Percentiles rank a stretch among this genome's conserved stretches.
These are phyloP conservation scores for Alces alces DNA, from an alignment of 2,113 vertebrate species.

Conservation along the genomic window DNA sequence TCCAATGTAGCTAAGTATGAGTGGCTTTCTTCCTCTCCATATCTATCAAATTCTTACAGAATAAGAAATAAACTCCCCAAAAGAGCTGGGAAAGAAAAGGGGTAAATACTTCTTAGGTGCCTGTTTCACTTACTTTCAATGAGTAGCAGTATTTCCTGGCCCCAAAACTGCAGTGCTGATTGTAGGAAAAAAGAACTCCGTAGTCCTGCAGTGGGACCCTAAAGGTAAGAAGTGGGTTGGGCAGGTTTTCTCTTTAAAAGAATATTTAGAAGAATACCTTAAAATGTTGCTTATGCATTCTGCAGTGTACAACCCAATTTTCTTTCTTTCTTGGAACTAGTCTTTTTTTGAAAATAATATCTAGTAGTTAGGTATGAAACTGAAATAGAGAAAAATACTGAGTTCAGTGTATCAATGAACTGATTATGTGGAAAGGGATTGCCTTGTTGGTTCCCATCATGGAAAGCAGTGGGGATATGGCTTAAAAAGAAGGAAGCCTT, in stretches of 20 bases:
- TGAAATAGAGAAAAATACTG: constrained; percentile 12
- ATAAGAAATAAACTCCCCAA: neutral
- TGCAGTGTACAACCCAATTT: neutral
- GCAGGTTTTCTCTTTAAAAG: constrained; percentile 30
- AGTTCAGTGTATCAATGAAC: neutral
- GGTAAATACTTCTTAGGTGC: neutral
- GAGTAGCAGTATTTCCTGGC: neutral
- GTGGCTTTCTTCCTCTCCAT: neutral
- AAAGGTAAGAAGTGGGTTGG: neutral
- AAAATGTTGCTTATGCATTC: constrained; percentile 29
- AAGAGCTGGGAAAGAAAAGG: neutral
- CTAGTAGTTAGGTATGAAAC: neutral
- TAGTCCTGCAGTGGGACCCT: neutral
- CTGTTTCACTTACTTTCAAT: neutral
- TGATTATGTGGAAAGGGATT: neutral
- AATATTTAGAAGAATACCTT: neutral
- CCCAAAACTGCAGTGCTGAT: neutral
- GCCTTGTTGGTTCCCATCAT: constrained; percentile 8
- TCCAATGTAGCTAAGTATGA: neutral
- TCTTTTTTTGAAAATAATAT: constrained; percentile 29
- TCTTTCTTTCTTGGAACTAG: constrained; percentile 8
- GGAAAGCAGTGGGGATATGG: neutral
- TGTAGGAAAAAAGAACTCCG: neutral
- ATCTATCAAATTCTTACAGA: neutral
- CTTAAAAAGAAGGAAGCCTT: neutral